Conservation (phyloP, 2,797 vertebrate genomes). For the Sebastes minor region DNA sequence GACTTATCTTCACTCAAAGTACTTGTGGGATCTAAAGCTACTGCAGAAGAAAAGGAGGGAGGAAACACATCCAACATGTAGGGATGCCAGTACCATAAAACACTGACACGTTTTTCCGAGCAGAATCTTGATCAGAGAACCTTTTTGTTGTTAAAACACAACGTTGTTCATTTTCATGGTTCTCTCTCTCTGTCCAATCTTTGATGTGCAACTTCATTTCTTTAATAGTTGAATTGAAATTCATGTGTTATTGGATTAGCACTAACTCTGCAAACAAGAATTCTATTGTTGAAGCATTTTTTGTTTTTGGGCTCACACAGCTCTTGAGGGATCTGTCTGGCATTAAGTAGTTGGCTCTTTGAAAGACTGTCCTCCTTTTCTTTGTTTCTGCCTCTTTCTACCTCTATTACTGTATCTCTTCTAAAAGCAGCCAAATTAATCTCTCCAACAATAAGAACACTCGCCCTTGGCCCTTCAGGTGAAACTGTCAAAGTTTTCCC, state of each 20-base stretch:
- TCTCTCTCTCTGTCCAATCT: neutral
- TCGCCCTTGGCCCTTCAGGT: constrained; percentile 19
- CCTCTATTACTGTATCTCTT: neutral
- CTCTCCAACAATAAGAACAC: constrained; percentile 29
- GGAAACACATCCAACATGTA: neutral
- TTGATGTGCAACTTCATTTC: neutral
- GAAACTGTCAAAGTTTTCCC: constrained; percentile 42
- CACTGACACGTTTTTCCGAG: neutral
- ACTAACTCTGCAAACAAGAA: constrained; percentile 11
- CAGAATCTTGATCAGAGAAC: neutral
- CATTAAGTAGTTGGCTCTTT: constrained; percentile 1
- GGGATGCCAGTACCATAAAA: neutral
- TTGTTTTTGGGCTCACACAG: neutral
- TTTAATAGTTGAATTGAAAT: neutral
- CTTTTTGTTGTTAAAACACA: constrained; percentile 4
- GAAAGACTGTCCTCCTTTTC: neutral
- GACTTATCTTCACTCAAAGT: constrained; percentile 28
- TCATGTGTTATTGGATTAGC: neutral
- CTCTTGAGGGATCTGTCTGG: neutral
- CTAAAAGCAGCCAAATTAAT: constrained; percentile 28
- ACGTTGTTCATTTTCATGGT: neutral
- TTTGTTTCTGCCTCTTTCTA: neutral
- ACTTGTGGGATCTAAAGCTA: neutral
- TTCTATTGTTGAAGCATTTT: constrained; percentile 35
- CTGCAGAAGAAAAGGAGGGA: constrained; percentile 2